Percentiles rank a stretch among this genome's conserved stretches.
Evolutionary conservation across 2,113 vertebrate genomes (phyloP).

Genomic region (Megaceryle torquata): DNA sequence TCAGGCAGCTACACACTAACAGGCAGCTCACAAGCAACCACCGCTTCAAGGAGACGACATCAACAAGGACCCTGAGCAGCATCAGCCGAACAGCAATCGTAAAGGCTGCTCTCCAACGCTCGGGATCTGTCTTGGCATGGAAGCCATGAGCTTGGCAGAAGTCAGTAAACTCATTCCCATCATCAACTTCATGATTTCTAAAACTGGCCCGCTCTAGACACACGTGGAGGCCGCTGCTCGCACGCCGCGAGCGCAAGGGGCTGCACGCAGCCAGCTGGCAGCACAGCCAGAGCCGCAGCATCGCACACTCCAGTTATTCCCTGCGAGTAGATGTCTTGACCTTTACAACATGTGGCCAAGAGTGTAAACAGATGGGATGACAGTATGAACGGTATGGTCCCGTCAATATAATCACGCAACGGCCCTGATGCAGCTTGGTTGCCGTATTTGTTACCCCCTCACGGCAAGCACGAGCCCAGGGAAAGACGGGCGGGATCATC

Average conservation of each 20-base stretch:
- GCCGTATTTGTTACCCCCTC: background rate
- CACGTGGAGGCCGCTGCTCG: background rate
- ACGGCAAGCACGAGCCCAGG: background rate
- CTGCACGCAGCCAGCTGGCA: constrained; percentile 56
- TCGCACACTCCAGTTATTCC: constrained; percentile 46
- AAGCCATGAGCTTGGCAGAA: background rate
- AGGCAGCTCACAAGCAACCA: background rate
- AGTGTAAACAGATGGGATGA: constrained; percentile 62
- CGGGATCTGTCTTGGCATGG: constrained; percentile 14
- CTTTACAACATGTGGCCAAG: constrained; percentile 41
- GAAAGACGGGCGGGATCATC: background rate
- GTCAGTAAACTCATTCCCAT: constrained; percentile 6
- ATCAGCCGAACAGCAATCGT: background rate
- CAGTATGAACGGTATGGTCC: background rate
- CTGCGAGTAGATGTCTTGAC: constrained; percentile 39
- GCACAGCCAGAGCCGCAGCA: constrained; percentile 45
- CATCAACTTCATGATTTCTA: constrained; percentile 21
- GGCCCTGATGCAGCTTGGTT: constrained; percentile 10
- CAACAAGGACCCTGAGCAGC: background rate
- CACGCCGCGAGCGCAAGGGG: background rate
- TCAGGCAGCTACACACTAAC: background rate
- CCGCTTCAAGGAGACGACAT: background rate
- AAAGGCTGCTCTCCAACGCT: background rate
- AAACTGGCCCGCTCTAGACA: constrained; percentile 1
- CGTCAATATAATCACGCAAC: background rate